Conservation (phyloP, 2,888 invertebrate species). For the Cenopis cana region DNA sequence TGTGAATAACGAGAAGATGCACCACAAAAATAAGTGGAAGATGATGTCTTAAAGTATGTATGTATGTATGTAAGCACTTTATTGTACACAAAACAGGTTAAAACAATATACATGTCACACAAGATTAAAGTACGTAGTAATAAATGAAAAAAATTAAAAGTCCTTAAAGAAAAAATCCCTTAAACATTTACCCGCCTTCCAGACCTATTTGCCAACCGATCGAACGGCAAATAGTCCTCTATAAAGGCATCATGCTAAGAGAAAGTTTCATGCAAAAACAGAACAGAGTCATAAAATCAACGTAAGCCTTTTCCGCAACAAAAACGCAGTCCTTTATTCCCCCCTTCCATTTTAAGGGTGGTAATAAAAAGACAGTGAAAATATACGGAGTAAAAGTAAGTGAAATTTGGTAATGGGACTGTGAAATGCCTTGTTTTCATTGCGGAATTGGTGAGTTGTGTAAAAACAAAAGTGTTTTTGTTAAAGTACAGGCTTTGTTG, state of each 20-base stretch:
- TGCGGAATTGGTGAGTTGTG: constrained; percentile 2
- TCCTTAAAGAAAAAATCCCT: not conserved
- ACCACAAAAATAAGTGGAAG: too few species aligned
- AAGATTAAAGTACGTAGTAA: not conserved
- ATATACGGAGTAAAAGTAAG: constrained; percentile 38
- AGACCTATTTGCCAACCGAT: constrained; percentile 28
- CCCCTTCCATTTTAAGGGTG: constrained; percentile 25
- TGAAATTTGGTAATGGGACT: constrained; percentile 31
- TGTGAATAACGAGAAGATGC: too few species aligned
- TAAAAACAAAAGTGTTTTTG: constrained; percentile 12
- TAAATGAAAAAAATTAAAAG: not conserved
- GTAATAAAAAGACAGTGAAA: constrained; percentile 38
- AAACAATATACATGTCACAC: too few species aligned
- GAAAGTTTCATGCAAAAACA: constrained; percentile 35
- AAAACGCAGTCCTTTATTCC: constrained; percentile 38
- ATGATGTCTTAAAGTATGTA: too few species aligned
- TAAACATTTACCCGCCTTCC: constrained; percentile 13
- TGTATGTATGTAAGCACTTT: too few species aligned
- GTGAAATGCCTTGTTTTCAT: constrained; percentile 20
- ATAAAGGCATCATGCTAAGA: constrained; percentile 22
- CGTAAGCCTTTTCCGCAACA: constrained; percentile 34
- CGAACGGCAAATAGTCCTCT: constrained; percentile 24
- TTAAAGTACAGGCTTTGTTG: not conserved
- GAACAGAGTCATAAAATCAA: constrained; percentile 41
- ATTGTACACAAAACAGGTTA: too few species aligned